Percentiles rank a stretch among this genome's conserved stretches.
Evolutionary conservation across 2,113 vertebrate species (phyloP).

Genomic region (Xerus inauris): DNA sequence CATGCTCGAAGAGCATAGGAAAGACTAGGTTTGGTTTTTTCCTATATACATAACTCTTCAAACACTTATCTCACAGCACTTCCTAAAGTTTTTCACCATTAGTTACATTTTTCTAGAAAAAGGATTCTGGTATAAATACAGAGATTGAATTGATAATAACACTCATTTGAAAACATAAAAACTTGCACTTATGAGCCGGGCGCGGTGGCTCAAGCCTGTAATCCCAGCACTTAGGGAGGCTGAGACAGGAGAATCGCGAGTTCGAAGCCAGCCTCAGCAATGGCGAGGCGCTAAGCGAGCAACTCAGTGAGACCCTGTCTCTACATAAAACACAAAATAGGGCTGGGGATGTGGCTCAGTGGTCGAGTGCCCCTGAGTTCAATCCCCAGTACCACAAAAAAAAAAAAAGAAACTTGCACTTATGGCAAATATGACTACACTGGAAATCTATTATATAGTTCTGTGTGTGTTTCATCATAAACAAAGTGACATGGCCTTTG

Average conservation of each 20-base stretch:
- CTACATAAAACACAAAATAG: too few species aligned
- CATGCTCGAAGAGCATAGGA: neutral
- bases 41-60: neutral
- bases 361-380: too few species aligned
- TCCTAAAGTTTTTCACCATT: neutral
- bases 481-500: neutral
- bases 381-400: too few species aligned
- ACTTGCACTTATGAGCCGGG: too few species aligned
- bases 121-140: neutral
- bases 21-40: neutral
- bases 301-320: too few species aligned
- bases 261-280: too few species aligned
- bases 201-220: too few species aligned
- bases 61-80: neutral
- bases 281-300: too few species aligned
- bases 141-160: neutral
- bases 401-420: too few species aligned
- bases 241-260: too few species aligned
- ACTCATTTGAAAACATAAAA: slow-evolving; percentile 25
- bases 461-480: neutral
- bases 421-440: neutral
- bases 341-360: too few species aligned
- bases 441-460: neutral
- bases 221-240: too few species aligned
- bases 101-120: neutral